These are phyloP conservation scores for Nymphicus hollandicus DNA, from an alignment of 2,113 vertebrate genomes.

Conservation along the genomic window DNA sequence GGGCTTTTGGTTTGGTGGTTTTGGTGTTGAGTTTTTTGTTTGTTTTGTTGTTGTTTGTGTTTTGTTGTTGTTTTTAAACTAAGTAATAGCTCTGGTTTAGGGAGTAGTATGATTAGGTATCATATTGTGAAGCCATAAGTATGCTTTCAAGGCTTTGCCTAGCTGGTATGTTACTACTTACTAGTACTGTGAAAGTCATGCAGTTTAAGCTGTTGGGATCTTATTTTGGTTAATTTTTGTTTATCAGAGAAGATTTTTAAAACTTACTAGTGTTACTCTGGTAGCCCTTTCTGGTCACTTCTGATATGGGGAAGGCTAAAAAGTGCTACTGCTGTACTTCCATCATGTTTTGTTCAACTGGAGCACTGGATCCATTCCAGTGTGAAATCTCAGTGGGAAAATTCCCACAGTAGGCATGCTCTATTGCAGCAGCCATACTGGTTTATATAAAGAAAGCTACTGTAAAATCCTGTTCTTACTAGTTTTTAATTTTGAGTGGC, in stretches of 20 bases:
- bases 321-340: neutral
- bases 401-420: no score
- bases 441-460: neutral
- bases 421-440: neutral
- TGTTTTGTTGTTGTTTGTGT: neutral
- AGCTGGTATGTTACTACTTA: neutral
- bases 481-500: neutral
- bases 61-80: neutral
- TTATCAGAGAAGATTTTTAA: neutral
- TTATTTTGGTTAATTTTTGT: neutral
- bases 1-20: neutral
- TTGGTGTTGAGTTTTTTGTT: accelerated
- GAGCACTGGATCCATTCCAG: accelerated
- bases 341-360: accelerated
- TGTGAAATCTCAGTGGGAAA: neutral
- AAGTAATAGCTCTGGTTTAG: neutral
- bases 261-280: neutral
- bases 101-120: neutral
- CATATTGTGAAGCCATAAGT: neutral
- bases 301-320: neutral
- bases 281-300: neutral
- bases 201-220: neutral
- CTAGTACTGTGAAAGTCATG: neutral
- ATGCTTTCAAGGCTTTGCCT: neutral
- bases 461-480: neutral